Evolutionary conservation across 1,140 invertebrate species (phyloP), one percentile per base, ranked within the genome.

Genomic region (Agraylea sexmaculata): DNA sequence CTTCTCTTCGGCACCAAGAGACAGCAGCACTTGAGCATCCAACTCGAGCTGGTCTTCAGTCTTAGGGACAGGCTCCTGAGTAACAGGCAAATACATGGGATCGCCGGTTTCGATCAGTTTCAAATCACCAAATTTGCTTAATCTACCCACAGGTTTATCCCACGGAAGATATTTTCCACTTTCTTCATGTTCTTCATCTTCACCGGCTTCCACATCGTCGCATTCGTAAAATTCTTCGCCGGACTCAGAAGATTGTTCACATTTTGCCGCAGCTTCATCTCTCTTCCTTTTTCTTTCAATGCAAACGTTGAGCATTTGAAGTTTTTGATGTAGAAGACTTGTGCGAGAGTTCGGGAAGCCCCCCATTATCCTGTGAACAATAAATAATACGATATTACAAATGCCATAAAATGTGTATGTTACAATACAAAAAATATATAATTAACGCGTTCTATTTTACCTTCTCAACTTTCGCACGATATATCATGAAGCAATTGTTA

Each of bases 241-340:
- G 1, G 76, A 74, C 15, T 75, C 75, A 38, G 72, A 70, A 2
- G 60, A 59, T 2, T 54, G 57, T 8, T 54, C 50, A 27, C 43
- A 52, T 2, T 44, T 50, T 10, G 39, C 50, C 1, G 40, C 36
- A 3, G 37, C 40, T 34, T 51, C 62, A 47, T 80, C 72, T 36
- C 74, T 58, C n/a, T 71, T 66, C 60, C 75, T 73, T 47, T 73
- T 75, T 42, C 83, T 74, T 39, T 81, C 77, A 46, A 97, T 92
- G 59, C 94, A 99, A 57, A 88, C 91, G 58, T 98, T 97, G 6
- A 99, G 65, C 80, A 98, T 88, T 74, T 97, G 77, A 13, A 96
- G 68, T 56, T 96, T 98, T 64, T 96, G 92, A 66, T 97, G 83
- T 1, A 98, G 65, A n/a, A 96, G 67, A 60, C 89, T 92, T 5